phyloP scores from a whole-genome alignment of 2,113 vertebrate species.

The Pollimyrus isidori region DNA sequence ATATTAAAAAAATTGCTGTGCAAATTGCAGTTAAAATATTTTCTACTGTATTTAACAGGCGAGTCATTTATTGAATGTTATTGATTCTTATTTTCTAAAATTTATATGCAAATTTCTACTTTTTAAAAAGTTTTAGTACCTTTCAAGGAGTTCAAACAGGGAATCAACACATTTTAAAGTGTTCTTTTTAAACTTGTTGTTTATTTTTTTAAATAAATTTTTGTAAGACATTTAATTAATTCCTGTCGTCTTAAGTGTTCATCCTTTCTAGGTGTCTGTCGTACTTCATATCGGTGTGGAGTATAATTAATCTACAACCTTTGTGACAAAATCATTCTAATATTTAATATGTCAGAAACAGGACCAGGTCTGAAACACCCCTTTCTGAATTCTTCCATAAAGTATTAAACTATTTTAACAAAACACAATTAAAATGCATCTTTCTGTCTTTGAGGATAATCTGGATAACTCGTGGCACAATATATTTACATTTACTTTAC shows the following conservation, averaged over 20 bases:
- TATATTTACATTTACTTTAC: neutral
- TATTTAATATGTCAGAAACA: neutral
- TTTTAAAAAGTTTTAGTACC: neutral
- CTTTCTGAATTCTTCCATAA: neutral
- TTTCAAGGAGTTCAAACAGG: neutral
- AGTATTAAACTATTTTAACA: neutral
- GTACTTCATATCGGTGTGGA: neutral
- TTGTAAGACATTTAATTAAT: neutral
- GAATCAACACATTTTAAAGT: neutral
- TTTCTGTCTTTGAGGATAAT: neutral
- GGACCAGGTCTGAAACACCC: neutral
- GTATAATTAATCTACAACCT: neutral
- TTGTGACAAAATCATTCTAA: neutral
- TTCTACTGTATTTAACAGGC: neutral
- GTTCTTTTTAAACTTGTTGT: neutral
- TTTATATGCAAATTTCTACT: neutral
- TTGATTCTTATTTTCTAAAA: neutral
- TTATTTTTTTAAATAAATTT: neutral
- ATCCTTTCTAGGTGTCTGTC: neutral
- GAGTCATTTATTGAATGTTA: neutral
- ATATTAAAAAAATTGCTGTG: neutral
- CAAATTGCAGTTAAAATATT: neutral
- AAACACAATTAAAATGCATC: neutral
- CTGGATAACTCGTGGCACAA: neutral
- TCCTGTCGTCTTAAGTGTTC: neutral